Percentiles rank a stretch among this genome's conserved stretches.
phyloP scores from a whole-genome alignment of 2,113 vertebrate species.

The Otocyon megalotis region DNA sequence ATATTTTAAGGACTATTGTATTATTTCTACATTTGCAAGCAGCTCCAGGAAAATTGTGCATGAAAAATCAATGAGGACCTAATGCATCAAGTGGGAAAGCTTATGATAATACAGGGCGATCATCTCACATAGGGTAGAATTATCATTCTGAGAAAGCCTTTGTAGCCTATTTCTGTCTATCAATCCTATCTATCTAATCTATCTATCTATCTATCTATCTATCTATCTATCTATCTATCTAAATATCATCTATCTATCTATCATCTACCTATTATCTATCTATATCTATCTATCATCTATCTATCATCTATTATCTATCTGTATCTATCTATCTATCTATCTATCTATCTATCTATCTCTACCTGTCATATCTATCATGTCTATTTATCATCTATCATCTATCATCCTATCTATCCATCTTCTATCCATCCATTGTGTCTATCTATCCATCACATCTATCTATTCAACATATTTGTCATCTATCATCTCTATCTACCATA shows the following conservation, averaged over 20 bases:
- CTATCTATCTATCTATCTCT: not conserved
- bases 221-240: not conserved
- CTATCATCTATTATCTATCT: not conserved
- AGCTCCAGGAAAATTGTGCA: slow-evolving; percentile 63
- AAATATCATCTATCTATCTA: not conserved
- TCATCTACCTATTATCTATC: not conserved
- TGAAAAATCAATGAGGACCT: slow-evolving; percentile 77
- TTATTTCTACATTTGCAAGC: slow-evolving; percentile 78
- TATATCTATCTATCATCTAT: not conserved
- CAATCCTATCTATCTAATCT: not conserved
- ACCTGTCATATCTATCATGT: not conserved
- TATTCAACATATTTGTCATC: too few relatives aligned
- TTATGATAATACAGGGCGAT: slow-evolving; percentile 47
- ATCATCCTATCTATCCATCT: not conserved
- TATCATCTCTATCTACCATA: too few relatives aligned
- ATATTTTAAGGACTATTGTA: slow-evolving; percentile 78
- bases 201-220: not conserved
- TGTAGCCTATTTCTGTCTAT: not conserved
- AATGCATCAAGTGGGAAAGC: slow-evolving; percentile 57
- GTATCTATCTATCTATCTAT: not conserved
- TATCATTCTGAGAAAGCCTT: not conserved
- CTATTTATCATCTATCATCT: not conserved
- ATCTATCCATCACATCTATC: not conserved
- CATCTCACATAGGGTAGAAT: not conserved
- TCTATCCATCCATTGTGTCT: not conserved